Conservation (phyloP, 2,888 invertebrate genomes). For the Capitulum mitella region DNA sequence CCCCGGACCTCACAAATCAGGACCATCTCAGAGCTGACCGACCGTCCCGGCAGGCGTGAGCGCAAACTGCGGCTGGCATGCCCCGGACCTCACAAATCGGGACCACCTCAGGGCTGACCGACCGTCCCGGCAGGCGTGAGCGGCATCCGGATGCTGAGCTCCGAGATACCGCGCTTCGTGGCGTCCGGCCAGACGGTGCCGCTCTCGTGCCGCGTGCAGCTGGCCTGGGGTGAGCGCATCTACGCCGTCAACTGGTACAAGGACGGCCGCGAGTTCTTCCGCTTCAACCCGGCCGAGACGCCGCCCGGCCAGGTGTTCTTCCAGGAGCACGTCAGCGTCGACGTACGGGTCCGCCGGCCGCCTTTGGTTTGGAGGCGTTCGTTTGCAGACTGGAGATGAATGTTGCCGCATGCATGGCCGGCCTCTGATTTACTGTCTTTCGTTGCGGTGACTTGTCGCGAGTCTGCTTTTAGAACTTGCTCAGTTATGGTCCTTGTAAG, state of each 20-base stretch:
- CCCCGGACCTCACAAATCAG: too few species aligned
- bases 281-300: constrained; percentile 17
- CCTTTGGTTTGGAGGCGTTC: too few species aligned
- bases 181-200: constrained; percentile 37
- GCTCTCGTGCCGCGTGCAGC: background rate
- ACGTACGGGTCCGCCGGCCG: background rate
- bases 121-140: constrained; percentile 15
- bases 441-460: too few species aligned
- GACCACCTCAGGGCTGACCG: background rate
- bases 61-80: too few species aligned
- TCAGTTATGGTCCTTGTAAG: too few species aligned
- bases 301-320: constrained; percentile 16
- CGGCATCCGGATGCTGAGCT: constrained; percentile 29
- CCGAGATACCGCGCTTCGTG: constrained; percentile 48
- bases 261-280: constrained; percentile 22
- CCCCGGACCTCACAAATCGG: too few species aligned
- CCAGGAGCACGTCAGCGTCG: constrained; percentile 10
- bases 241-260: constrained; percentile 24
- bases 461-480: too few species aligned
- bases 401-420: too few species aligned
- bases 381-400: too few species aligned
- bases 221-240: constrained; percentile 15
- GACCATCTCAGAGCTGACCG: background rate
- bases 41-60: constrained; percentile 14
- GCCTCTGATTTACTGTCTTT: too few species aligned